Evolutionary conservation across 2,113 vertebrate genomes (phyloP).

Genomic region (Amphiprion percula): DNA sequence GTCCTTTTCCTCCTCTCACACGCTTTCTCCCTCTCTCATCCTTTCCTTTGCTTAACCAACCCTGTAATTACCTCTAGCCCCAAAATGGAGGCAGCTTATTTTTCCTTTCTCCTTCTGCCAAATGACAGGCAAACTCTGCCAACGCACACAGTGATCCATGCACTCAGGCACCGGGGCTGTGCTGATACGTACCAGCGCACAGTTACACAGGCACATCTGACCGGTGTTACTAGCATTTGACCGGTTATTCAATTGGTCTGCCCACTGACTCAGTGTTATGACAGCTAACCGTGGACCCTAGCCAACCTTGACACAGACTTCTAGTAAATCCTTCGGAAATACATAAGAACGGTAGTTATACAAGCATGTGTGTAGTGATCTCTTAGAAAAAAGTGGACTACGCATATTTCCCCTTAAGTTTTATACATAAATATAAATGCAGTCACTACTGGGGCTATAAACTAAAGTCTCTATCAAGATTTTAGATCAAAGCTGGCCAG

Average conservation of each 20-base stretch:
- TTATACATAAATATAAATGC: background rate
- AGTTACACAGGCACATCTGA: constrained; percentile 23
- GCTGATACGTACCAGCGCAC: constrained; percentile 41
- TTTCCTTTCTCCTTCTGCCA: constrained; percentile 78
- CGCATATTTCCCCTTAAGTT: background rate
- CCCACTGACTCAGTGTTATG: constrained; percentile 52
- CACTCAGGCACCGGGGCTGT: constrained; percentile 46
- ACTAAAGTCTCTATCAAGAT: background rate
- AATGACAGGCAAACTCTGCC: constrained; percentile 69
- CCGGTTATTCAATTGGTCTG: constrained; percentile 17
- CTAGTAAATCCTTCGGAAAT: constrained; percentile 60
- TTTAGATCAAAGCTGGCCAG: too few species aligned
- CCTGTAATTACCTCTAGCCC: constrained; percentile 80
- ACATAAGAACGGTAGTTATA: constrained; percentile 7
- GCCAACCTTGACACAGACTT: constrained; percentile 52
- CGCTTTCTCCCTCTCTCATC: constrained; percentile 70
- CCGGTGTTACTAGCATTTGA: constrained; percentile 16
- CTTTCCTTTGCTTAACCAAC: constrained; percentile 75
- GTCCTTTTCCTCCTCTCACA: constrained; percentile 54
- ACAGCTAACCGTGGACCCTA: constrained; percentile 17
- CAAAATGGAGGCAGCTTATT: constrained; percentile 75
- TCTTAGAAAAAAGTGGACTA: background rate
- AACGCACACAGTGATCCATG: constrained; percentile 72
- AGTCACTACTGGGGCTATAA: background rate
- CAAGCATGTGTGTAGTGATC: background rate